A percentile compares a stretch with the other conserved stretches of the same genome.
phyloP scores from a whole-genome alignment of 2,888 invertebrate genomes.

The Andricus curvator region DNA sequence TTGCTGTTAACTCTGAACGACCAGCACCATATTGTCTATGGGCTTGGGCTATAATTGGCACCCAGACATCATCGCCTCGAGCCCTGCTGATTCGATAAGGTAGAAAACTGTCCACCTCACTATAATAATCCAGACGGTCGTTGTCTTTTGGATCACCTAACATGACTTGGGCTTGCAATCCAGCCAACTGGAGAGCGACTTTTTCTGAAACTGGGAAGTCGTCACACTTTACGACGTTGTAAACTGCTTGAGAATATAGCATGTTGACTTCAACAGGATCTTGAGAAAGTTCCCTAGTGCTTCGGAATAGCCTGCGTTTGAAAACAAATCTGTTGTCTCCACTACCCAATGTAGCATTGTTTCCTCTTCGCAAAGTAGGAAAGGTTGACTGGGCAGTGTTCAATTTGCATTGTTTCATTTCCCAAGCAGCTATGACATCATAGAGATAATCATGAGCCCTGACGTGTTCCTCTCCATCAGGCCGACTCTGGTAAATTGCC shows the following conservation, averaged over 20 bases:
- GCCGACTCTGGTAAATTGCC: conserved; percentile 95
- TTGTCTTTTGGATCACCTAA: conserved; percentile 91
- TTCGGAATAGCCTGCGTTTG: conserved; percentile 92
- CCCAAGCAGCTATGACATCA: conserved; percentile 97
- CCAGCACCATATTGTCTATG: conserved; percentile 96
- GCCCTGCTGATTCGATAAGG: conserved; percentile 90
- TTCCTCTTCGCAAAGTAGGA: conserved; percentile 81
- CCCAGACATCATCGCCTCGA: conserved; percentile 91
- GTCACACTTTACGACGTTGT: conserved; percentile 96
- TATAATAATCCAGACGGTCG: conserved; percentile 90
- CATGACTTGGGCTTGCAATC: conserved; percentile 96
- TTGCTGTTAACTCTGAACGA: conserved; percentile 93
- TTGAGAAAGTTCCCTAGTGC: conserved; percentile 93
- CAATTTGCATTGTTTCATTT: conserved; percentile 85
- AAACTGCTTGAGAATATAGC: conserved; percentile 96
- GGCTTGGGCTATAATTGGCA: conserved; percentile 91
- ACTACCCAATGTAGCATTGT: conserved; percentile 85
- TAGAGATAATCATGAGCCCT: conserved; percentile 94
- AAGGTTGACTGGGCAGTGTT: conserved; percentile 80
- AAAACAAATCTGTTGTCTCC: conserved; percentile 96
- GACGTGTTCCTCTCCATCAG: conserved; percentile 93
- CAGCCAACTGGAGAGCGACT: conserved; percentile 95
- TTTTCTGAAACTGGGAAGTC: conserved; percentile 97
- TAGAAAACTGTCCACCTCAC: conserved; percentile 93
- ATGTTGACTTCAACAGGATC: conserved; percentile 97